Base-by-base conservation (phyloP, 2,888 invertebrate genomes). In the Trypoxylon attenuatum region DNA sequence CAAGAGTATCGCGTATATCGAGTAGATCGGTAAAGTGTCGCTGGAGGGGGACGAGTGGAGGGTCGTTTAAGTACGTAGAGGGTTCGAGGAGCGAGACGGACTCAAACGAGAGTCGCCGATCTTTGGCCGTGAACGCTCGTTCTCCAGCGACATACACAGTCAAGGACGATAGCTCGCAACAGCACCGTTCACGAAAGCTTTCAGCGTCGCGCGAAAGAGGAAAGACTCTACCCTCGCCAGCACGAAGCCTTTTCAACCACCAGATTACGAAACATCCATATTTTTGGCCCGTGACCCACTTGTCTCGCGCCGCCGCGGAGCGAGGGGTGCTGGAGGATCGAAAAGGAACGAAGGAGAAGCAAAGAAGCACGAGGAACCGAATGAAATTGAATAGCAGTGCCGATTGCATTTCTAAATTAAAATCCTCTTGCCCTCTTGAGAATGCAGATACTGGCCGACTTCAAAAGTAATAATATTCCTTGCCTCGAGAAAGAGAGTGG, bases 51-150 rank as follows among this genome's bases (percentile, higher is more conserved):
- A 19, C 39, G 19, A 1, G 29, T 13, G 27, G 43, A 51, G 52
- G 51, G 42, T 46, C 51, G 42, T 50, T 21, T 43, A 18, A 49
- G 53, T 47, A 25, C 29, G 41, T 53, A 52, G 43, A 45, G 52
- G 65, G 47, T 51, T 65, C 49, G 56, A 53, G 49, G 41, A 66
- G 49, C 43, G 43, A 2, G 52, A 22, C 39, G 19, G 52, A 57
- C 33, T 42, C 66, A 53, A 56, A 53, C 53, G 55, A 60, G 45
- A 66, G 50, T 52, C 61, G 69, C 69, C 51, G 59, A 59, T 71
- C 71, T 71, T 63, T 71, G 71, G 59, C 73, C 73, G 51, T 69
- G 71, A 60, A 71, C 62, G 59, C 63, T 73, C 73, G 73, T 73
- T 54, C 25, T n/a, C n/a, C n/a, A n/a, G n/a, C n/a, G n/a, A n/a